Evolutionary conservation across 2,888 invertebrate genomes (phyloP).

Genomic region (Orthosia gracilis): DNA sequence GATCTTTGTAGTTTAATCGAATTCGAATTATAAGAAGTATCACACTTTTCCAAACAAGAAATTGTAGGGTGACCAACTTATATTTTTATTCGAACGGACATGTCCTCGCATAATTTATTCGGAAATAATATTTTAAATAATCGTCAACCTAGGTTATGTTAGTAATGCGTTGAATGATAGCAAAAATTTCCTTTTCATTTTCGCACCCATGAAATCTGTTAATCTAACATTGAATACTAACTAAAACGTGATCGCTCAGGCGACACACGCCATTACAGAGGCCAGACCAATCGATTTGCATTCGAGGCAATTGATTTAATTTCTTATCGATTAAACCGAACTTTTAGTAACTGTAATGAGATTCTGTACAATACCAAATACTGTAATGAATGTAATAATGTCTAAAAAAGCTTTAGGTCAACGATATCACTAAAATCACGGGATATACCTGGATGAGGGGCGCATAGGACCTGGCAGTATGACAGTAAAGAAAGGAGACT

Average conservation of each 20-base stretch:
- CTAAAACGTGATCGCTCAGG: slow-evolving; percentile 47
- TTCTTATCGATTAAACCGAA: slow-evolving; percentile 7
- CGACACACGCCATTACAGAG: background rate
- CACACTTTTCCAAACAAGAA: background rate
- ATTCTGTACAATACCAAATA: background rate
- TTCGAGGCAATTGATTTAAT: slow-evolving; percentile 52
- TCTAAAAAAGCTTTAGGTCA: no score
- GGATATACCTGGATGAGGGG: no score
- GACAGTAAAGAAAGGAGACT: no score
- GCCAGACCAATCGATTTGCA: slow-evolving; percentile 50
- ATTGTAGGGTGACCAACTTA: slow-evolving; percentile 4
- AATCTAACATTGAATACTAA: slow-evolving; percentile 38
- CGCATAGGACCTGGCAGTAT: no score
- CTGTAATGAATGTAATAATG: no score
- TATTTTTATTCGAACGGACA: slow-evolving; percentile 5
- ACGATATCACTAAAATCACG: no score
- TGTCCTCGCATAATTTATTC: background rate
- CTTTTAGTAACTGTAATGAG: background rate
- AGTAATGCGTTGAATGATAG: background rate
- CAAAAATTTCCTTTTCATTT: slow-evolving; percentile 18
- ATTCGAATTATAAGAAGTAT: background rate
- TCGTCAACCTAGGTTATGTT: background rate
- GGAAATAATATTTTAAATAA: background rate
- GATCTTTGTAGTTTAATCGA: background rate
- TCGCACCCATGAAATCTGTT: slow-evolving; percentile 25